phyloP scores from a whole-genome alignment of 37 sponge, comb jelly and placozoan species.

The Halisarca cf. caerulea region DNA sequence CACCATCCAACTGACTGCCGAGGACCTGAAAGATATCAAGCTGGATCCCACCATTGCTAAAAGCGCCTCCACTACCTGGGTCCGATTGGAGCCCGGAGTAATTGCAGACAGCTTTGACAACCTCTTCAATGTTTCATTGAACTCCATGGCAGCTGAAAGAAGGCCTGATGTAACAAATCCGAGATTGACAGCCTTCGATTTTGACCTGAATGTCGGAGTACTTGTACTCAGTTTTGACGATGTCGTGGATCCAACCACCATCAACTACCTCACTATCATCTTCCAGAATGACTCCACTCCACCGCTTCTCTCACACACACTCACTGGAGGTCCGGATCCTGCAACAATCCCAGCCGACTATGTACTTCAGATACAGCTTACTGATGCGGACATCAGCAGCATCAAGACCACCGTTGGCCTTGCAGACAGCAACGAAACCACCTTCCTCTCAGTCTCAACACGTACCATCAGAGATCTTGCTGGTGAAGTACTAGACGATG shows the following conservation, averaged over 20 bases:
- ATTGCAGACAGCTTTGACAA: slow-evolving; percentile 64
- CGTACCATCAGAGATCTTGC: slow-evolving; percentile 70
- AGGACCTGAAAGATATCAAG: slow-evolving; percentile 72
- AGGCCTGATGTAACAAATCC: slow-evolving; percentile 72
- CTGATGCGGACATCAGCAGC: slow-evolving; percentile 52
- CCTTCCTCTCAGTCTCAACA: slow-evolving; percentile 64
- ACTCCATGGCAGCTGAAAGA: background rate
- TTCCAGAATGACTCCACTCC: slow-evolving; percentile 49
- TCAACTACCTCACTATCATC: slow-evolving; percentile 50
- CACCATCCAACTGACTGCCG: slow-evolving; percentile 46
- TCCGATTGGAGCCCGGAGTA: slow-evolving; percentile 49
- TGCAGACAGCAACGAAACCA: slow-evolving; percentile 68
- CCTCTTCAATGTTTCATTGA: slow-evolving; percentile 12
- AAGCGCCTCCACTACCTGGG: slow-evolving; percentile 31
- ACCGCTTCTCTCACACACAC: slow-evolving; percentile 28
- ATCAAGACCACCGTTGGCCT: slow-evolving; percentile 57
- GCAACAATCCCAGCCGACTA: slow-evolving; percentile 12
- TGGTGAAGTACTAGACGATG: slow-evolving; percentile 50
- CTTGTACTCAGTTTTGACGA: slow-evolving; percentile 84
- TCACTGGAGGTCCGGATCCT: slow-evolving; percentile 58
- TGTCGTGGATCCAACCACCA: slow-evolving; percentile 64
- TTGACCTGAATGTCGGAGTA: slow-evolving; percentile 71
- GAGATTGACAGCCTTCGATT: slow-evolving; percentile 56
- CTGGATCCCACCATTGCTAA: slow-evolving; percentile 34
- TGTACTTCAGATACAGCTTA: slow-evolving; percentile 31